Evolutionary conservation across 2,888 invertebrate species (phyloP).

Genomic region (Cephus nigrinus): DNA sequence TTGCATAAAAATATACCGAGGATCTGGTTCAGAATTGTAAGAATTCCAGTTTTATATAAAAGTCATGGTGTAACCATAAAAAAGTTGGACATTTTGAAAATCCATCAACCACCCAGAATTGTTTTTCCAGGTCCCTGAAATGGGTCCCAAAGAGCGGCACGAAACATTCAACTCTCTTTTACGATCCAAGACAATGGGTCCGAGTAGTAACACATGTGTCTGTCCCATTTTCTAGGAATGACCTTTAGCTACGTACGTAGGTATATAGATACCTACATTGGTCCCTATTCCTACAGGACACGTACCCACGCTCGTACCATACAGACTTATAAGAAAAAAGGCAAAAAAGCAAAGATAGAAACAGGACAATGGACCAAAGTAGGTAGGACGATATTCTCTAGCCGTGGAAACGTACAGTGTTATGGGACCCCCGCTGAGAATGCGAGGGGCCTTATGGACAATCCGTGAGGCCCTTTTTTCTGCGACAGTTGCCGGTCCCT

Average conservation of each 20-base stretch:
- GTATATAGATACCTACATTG: background rate
- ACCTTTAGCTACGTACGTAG: background rate
- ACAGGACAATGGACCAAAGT: constrained; percentile 13
- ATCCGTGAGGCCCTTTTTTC: constrained; percentile 51
- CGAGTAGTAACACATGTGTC: constrained; percentile 2
- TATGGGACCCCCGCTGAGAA: constrained; percentile 2
- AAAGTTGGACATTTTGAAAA: background rate
- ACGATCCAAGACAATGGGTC: background rate
- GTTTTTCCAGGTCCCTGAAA: background rate
- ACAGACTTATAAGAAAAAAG: background rate
- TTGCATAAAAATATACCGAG: background rate
- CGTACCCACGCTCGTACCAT: background rate
- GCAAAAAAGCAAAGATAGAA: constrained; percentile 7
- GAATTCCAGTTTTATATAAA: background rate
- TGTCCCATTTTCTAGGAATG: constrained; percentile 6
- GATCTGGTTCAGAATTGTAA: background rate
- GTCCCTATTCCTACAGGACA: background rate
- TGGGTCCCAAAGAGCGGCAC: background rate
- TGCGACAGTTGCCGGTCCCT: constrained; percentile 24
- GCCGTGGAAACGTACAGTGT: constrained; percentile 12
- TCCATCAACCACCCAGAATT: background rate
- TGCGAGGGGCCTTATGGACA: constrained; percentile 22
- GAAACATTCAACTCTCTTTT: background rate
- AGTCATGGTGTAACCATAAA: background rate
- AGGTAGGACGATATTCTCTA: background rate